These are phyloP conservation scores for Apocrypta bakeri DNA, from an alignment of 1,140 invertebrate species.

Conservation along the genomic window DNA sequence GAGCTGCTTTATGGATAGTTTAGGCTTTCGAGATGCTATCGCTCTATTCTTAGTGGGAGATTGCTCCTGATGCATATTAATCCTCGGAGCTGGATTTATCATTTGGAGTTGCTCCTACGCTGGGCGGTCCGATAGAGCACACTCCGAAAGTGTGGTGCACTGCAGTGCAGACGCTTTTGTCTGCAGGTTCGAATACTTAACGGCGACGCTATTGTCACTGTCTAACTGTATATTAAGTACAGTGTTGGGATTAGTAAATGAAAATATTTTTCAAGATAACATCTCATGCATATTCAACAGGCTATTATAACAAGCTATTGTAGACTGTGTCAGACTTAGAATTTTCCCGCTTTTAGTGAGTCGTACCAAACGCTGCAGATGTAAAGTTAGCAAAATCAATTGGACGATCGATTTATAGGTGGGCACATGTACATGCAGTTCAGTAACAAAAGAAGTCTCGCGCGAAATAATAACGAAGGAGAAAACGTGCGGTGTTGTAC, in stretches of 20 bases:
- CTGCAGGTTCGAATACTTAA: neutral
- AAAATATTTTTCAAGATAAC: neutral
- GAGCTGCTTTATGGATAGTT: neutral
- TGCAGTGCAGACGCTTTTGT: neutral
- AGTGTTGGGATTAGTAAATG: neutral
- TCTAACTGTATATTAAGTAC: neutral
- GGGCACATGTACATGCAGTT: neutral
- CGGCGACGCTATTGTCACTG: slow-evolving; percentile 1
- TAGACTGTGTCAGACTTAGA: neutral
- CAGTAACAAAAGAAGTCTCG: neutral
- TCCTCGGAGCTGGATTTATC: slow-evolving; percentile 31
- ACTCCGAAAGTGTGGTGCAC: neutral
- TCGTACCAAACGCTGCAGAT: no score
- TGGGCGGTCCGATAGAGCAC: neutral
- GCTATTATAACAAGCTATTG: neutral
- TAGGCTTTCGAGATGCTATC: slow-evolving; percentile 29
- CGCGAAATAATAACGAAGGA: neutral
- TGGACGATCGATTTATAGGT: no score
- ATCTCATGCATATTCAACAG: no score
- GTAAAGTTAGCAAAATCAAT: no score
- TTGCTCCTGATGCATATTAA: slow-evolving; percentile 46
- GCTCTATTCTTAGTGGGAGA: slow-evolving; percentile 25
- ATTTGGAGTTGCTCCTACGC: slow-evolving; percentile 15
- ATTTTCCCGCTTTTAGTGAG: neutral
- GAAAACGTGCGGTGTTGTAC: neutral